Base-by-base conservation (phyloP, 2,888 invertebrate species). In the Geotrupes spiniger region DNA sequence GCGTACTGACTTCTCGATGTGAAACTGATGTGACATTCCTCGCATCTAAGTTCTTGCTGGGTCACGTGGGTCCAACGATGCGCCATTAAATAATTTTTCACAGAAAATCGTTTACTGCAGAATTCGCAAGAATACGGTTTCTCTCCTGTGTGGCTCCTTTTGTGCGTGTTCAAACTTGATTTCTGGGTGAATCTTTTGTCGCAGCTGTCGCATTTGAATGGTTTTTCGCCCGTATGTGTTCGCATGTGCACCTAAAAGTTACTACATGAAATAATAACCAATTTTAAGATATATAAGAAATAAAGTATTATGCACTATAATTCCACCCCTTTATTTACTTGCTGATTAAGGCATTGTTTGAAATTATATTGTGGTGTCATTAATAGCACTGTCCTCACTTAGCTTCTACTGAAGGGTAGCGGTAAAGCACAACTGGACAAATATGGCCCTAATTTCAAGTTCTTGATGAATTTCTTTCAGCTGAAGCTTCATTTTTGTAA, bases 41-140 rank as follows among this genome's bases (percentile, higher is more conserved):
- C 84, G 74, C 86, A 86, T 62, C 81, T 82, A 33, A 86, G 68
- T 27, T 85, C 85, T 72, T 85, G 84, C 68, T 87, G 87, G 3
- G 85, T 83, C 43, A 87, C 84, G 72, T 88, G 88, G 41, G 87
- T 85, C 87, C 87, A 87, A 59, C 85, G 83, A 70, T 89, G 89
- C 37, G 89, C 87, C 55, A 85, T 85, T 48, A 89, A 84, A 64
- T 89, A 89, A 66, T 87, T 87, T 72, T 88, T 88, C 54, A 88
- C 88, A 31, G 88, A 86, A 70, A 88, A 89, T 62, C 84, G 79
- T 74, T 88, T 88, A 67, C 85, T 81, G 72, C 89, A 89, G 62
- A 87, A 82, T 74, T 87, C 85, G 75, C 88, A 89, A 57, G 84
- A 82, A 65, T 86, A 89, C 27, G 88, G 89, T 52, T 86, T 78